Conservation (phyloP, 2,888 invertebrate species). For the Athetis lepigone region DNA sequence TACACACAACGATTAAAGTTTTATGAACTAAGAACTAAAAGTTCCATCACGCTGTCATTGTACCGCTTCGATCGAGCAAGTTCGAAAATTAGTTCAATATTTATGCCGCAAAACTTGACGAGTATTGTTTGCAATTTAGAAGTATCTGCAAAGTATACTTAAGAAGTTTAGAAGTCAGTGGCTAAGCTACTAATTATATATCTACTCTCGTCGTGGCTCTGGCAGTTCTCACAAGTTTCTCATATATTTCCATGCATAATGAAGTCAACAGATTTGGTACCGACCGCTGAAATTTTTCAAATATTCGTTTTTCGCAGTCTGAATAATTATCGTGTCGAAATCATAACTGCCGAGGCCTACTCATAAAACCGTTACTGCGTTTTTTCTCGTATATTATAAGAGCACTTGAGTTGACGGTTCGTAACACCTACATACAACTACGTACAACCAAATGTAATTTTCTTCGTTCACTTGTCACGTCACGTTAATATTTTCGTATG, state of each 20-base stretch:
- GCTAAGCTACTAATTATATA: conserved; percentile 47
- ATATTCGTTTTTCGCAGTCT: conserved; percentile 9
- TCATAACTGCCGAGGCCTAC: conserved; percentile 13
- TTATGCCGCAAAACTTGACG: conserved; percentile 20
- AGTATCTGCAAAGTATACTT: conserved; percentile 25
- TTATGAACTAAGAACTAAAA: neutral
- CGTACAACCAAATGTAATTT: conserved; percentile 35
- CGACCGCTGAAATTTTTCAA: neutral
- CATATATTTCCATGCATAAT: conserved; percentile 29
- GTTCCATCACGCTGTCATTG: neutral
- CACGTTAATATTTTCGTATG: conserved; percentile 21
- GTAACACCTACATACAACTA: neutral
- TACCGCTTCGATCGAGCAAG: conserved; percentile 2
- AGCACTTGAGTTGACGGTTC: conserved; percentile 12
- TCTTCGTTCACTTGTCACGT: conserved; percentile 13
- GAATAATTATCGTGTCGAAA: conserved; percentile 27
- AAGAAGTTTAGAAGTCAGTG: conserved; percentile 35
- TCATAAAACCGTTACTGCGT: conserved; percentile 1
- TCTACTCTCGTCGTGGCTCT: conserved; percentile 33
- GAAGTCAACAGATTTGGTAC: conserved; percentile 4
- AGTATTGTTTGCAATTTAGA: conserved; percentile 32
- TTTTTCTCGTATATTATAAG: conserved; percentile 17
- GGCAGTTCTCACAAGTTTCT: conserved; percentile 27
- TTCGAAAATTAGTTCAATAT: conserved; percentile 27
- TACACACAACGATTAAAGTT: neutral